phyloP scores from a whole-genome alignment of 2,113 vertebrate genomes.

The Rhineura floridana region DNA sequence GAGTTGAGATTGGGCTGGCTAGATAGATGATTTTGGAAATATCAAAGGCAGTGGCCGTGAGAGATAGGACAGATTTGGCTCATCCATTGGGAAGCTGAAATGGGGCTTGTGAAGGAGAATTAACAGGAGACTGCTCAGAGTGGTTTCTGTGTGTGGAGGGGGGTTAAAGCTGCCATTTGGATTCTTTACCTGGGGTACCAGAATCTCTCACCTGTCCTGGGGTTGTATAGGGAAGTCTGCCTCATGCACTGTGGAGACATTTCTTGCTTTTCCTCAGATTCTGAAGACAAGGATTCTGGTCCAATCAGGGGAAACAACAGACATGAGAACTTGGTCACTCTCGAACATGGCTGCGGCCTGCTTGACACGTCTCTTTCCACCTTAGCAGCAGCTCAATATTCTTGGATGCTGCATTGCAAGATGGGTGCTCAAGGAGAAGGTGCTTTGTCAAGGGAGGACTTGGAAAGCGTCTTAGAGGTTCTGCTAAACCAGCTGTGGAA shows the following conservation, averaged over 20 bases:
- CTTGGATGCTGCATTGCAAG: constrained; percentile 35
- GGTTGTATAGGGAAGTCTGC: no score
- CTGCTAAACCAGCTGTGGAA: background rate
- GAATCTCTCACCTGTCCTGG: background rate
- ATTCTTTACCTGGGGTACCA: no score
- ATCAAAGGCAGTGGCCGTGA: background rate
- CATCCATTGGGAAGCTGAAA: background rate
- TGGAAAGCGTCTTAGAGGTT: background rate
- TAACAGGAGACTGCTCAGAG: no score
- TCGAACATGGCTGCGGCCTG: constrained; percentile 13
- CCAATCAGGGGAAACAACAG: background rate
- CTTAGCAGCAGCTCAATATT: rapidly evolving
- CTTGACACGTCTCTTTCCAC: constrained; percentile 17
- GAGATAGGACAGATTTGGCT: background rate
- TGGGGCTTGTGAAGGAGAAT: background rate
- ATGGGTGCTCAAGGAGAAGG: background rate
- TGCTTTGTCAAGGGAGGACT: background rate
- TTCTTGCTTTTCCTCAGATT: background rate
- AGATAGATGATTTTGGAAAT: background rate
- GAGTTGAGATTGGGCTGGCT: background rate
- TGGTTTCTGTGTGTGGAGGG: background rate
- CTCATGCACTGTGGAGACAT: no score
- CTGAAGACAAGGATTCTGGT: background rate
- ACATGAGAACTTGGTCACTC: background rate
- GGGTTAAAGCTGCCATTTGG: no score